A percentile compares a stretch with the other conserved stretches of the same genome.
Conservation (phyloP, 2,113 vertebrate genomes). For the Probosciger aterrimus region DNA sequence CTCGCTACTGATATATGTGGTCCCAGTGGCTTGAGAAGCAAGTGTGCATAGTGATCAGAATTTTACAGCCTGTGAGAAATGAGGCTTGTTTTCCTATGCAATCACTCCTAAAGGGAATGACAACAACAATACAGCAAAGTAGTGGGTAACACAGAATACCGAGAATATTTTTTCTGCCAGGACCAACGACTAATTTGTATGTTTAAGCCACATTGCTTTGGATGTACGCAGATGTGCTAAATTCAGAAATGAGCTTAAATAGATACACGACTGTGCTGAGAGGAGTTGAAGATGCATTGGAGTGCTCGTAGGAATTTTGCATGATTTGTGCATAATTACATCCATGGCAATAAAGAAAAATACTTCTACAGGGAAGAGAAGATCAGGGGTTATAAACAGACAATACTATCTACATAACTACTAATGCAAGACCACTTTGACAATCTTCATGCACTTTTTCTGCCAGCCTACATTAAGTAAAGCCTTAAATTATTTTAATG, state of each 20-base stretch:
- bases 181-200: not conserved
- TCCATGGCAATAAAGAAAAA: not conserved
- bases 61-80: not conserved
- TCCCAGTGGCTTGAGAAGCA: not conserved
- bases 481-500: not conserved
- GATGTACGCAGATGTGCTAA: not conserved
- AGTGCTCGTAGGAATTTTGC: not conserved
- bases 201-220: not conserved
- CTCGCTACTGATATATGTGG: not conserved
- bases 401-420: not conserved
- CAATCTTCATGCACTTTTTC: not conserved
- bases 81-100: not conserved
- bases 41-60: not conserved
- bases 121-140: not conserved
- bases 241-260: not conserved
- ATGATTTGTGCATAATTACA: not conserved
- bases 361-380: not conserved
- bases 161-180: not conserved
- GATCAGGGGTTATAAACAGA: not conserved
- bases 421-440: not conserved
- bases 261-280: not conserved
- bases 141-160: not conserved
- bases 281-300: not conserved
- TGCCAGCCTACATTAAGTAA: not conserved
- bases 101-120: not conserved